Evolutionary conservation across 2,888 invertebrate genomes (phyloP).

Genomic region (Dryomyza anilis): DNA sequence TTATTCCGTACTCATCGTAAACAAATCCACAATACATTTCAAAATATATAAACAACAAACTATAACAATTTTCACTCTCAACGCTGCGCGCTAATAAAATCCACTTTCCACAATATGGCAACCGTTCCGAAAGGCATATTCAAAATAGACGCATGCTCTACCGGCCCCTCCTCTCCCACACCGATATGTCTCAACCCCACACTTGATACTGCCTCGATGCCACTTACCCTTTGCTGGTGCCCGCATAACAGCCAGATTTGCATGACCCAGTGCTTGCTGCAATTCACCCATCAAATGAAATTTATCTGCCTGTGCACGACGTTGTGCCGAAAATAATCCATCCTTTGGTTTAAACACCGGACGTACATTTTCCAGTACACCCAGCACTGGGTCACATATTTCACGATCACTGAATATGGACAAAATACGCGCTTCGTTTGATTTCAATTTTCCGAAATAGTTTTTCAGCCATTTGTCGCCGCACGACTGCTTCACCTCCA

Average conservation of each 20-base stretch:
- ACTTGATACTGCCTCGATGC: too few species aligned
- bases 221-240: constrained; percentile 70
- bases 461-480: constrained; percentile 67
- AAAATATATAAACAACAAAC: neutral
- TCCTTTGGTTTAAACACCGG: constrained; percentile 73
- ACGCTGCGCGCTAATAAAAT: neutral
- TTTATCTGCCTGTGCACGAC: constrained; percentile 69
- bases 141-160: neutral
- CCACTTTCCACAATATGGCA: neutral
- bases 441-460: constrained; percentile 66
- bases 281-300: constrained; percentile 65
- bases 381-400: constrained; percentile 63
- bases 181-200: neutral
- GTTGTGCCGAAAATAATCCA: constrained; percentile 66
- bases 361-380: constrained; percentile 70
- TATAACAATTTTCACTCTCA: too few species aligned
- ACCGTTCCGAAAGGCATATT: neutral
- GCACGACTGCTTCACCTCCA: constrained; percentile 63
- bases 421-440: constrained; percentile 66
- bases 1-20: neutral
- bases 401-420: constrained; percentile 61
- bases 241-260: constrained; percentile 75
- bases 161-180: neutral
- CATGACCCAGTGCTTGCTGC: constrained; percentile 67
- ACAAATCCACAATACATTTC: neutral